These are phyloP conservation scores for Axis porcinus DNA, from an alignment of 2,113 vertebrate genomes.

Conservation along the genomic window DNA sequence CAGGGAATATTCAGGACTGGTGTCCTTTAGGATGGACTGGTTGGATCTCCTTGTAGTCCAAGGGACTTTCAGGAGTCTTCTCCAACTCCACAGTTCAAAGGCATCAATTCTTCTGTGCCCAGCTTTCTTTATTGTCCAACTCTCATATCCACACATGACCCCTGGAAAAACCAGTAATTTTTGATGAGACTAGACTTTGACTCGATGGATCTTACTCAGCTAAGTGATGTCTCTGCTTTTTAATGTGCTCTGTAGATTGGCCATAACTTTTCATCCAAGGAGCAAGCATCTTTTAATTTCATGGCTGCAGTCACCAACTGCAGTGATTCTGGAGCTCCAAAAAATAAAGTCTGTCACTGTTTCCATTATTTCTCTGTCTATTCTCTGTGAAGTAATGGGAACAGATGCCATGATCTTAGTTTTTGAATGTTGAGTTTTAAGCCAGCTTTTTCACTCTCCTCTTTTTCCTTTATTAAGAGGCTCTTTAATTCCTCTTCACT, in stretches of 20 bases:
- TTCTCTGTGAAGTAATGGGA: neutral
- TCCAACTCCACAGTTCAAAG: neutral
- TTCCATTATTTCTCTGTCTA: neutral
- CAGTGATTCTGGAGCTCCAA: neutral
- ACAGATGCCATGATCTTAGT: neutral
- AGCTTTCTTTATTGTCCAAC: neutral
- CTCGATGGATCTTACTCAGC: neutral
- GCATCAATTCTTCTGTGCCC: neutral
- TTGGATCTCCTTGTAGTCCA: neutral
- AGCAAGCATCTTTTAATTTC: neutral
- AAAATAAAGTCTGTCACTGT: neutral
- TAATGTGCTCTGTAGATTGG: neutral
- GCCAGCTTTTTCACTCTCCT: neutral
- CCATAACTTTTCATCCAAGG: neutral
- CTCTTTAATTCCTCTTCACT: neutral
- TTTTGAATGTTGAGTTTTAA: neutral
- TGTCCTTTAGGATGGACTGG: neutral
- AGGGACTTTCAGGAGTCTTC: neutral
- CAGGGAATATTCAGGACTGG: no score
- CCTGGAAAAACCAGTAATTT: neutral
- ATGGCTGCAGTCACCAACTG: neutral
- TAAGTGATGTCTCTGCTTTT: neutral
- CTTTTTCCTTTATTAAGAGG: neutral
- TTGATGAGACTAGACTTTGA: neutral
- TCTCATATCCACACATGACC: neutral